phyloP scores from a whole-genome alignment of 2,113 vertebrate species.

The Solea solea region DNA sequence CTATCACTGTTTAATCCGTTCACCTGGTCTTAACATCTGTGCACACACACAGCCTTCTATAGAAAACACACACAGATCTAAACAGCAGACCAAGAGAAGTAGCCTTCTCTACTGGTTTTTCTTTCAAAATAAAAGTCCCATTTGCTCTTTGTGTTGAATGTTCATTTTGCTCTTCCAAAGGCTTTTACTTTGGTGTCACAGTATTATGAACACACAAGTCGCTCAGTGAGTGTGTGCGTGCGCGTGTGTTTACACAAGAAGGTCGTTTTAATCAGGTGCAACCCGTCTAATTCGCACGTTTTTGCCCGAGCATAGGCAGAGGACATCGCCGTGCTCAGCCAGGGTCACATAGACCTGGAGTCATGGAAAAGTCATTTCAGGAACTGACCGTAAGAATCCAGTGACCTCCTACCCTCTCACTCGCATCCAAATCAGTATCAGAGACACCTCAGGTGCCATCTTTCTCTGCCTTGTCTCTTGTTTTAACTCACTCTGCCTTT shows the following conservation, averaged over 20 bases:
- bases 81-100: background rate
- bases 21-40: constrained; percentile 42
- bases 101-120: background rate
- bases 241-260: constrained; percentile 67
- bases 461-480: constrained; percentile 1
- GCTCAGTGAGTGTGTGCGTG: constrained; percentile 13
- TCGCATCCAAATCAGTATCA: constrained; percentile 21
- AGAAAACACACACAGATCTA: constrained; percentile 2
- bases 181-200: constrained; percentile 20
- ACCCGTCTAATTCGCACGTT: constrained; percentile 72
- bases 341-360: constrained; percentile 68
- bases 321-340: constrained; percentile 75
- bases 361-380: constrained; percentile 79
- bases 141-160: constrained; percentile 15
- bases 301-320: constrained; percentile 79
- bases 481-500: background rate
- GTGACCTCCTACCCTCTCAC: constrained; percentile 43
- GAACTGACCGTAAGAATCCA: constrained; percentile 60
- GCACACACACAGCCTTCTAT: background rate
- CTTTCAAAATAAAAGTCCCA: constrained; percentile 8
- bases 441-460: constrained; percentile 12
- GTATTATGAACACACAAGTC: constrained; percentile 16
- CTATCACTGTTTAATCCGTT: constrained; percentile 41
- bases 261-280: constrained; percentile 82
- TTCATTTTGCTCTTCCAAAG: constrained; percentile 43